These are phyloP conservation scores for Solea senegalensis DNA, from an alignment of 2,113 vertebrate species.

Conservation along the genomic window DNA sequence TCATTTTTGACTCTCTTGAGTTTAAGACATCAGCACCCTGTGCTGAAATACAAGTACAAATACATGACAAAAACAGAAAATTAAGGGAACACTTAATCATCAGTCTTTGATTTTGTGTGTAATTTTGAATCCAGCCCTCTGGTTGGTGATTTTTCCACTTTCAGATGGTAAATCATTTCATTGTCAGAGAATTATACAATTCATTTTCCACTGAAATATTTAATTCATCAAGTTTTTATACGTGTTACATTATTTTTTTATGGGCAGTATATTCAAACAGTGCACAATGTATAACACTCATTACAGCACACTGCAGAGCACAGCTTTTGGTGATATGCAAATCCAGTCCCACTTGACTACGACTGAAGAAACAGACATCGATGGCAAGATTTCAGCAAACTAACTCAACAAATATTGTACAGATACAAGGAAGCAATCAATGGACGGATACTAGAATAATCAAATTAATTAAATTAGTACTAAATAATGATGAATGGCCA, in stretches of 20 bases:
- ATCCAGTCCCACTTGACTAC: constrained; percentile 41
- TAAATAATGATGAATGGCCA: no score
- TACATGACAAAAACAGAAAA: no score
- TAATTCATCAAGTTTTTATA: no score
- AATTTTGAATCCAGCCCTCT: no score
- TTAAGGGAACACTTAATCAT: no score
- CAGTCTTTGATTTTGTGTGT: no score
- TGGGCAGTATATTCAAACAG: constrained; percentile 21
- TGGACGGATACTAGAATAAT: not conserved
- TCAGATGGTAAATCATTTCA: no score
- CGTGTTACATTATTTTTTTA: no score
- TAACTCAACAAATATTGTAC: constrained; percentile 3
- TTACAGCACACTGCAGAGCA: constrained; percentile 12
- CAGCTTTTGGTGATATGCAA: constrained; percentile 57
- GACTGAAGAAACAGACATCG: constrained; percentile 38
- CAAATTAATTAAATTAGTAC: not conserved
- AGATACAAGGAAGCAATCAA: constrained; percentile 1
- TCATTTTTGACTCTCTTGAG: not conserved
- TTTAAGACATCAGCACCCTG: constrained; percentile 7
- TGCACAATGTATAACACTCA: constrained; percentile 16
- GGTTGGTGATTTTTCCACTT: no score
- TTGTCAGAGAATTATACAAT: no score
- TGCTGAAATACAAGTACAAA: constrained; percentile 12
- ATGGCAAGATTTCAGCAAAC: constrained; percentile 18
- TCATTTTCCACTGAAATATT: no score